These are phyloP conservation scores for Drosophila kurseongensis DNA, from an alignment of 1,140 invertebrate species.

Conservation along the genomic window DNA sequence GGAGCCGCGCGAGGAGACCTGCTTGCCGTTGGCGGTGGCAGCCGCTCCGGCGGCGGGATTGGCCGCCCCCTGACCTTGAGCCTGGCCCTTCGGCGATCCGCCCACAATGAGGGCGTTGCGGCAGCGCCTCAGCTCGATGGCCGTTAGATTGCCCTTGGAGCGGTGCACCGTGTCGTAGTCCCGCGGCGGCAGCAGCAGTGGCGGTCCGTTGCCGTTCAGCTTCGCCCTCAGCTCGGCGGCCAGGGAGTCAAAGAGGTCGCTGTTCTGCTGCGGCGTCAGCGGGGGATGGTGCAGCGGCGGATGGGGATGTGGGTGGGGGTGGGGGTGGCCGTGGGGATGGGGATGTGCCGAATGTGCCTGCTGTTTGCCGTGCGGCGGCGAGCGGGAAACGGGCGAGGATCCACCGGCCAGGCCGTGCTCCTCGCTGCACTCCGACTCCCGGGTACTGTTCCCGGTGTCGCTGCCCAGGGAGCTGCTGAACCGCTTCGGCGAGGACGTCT, in stretches of 20 bases:
- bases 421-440: constrained; percentile 91
- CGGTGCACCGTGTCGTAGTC: constrained; percentile 96
- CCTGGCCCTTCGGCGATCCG: constrained; percentile 27
- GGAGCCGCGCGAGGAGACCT: constrained; percentile 88
- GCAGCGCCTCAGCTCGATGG: constrained; percentile 91
- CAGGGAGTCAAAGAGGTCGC: constrained; percentile 94
- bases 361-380: constrained; percentile 63
- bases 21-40: constrained; percentile 72
- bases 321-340: constrained; percentile 26
- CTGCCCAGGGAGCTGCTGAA: constrained; percentile 89
- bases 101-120: constrained; percentile 85
- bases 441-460: constrained; percentile 89
- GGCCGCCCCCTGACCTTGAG: constrained; percentile 21
- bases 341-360: constrained; percentile 66
- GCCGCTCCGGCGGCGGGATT: constrained; percentile 10
- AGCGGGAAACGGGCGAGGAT: constrained; percentile 59
- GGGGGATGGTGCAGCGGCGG: constrained; percentile 61
- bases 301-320: not conserved
- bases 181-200: constrained; percentile 94
- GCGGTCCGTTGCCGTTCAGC: constrained; percentile 89
- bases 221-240: constrained; percentile 96
- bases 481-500: constrained; percentile 84
- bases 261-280: constrained; percentile 86
- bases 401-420: constrained; percentile 82
- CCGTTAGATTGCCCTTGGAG: constrained; percentile 92